Percentiles rank a stretch among this genome's conserved stretches.
Evolutionary conservation across 30 jellyfish, hydroid and myxozoan genomes (phyloP).

Genomic region (Catostylus mosaicus): DNA sequence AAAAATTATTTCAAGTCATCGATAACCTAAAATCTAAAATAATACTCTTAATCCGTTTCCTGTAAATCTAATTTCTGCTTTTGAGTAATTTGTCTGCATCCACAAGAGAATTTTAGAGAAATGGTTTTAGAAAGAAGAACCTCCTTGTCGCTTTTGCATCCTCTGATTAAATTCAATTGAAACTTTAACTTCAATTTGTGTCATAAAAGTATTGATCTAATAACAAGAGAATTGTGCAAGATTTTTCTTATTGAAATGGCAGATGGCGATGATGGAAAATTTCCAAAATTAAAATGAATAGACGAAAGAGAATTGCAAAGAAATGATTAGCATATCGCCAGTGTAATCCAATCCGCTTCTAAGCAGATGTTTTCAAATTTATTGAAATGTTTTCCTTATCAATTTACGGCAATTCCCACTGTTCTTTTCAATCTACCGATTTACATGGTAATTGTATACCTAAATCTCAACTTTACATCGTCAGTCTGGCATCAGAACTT

Average conservation of each 20-base stretch:
- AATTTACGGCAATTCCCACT: constrained; percentile 2
- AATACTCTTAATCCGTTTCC: too few species aligned
- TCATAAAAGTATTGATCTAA: not conserved
- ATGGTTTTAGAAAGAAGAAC: too few species aligned
- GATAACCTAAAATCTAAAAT: too few species aligned
- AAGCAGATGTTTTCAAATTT: constrained; percentile 4
- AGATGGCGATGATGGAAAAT: constrained; percentile 18
- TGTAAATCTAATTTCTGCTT: too few species aligned
- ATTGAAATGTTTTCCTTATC: constrained; percentile 12
- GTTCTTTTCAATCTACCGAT: constrained; percentile 21
- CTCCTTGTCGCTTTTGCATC: constrained; percentile 8
- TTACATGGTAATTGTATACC: constrained; percentile 57
- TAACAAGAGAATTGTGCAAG: not conserved
- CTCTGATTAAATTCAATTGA: not conserved
- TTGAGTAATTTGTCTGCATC: too few species aligned
- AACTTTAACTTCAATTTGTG: not conserved
- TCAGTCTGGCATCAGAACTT: constrained; percentile 36
- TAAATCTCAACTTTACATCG: constrained; percentile 20
- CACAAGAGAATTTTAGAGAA: too few species aligned
- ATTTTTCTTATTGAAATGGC: not conserved
- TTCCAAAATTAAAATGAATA: not conserved
- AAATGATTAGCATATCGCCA: constrained; percentile 30
- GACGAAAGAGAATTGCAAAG: not conserved
- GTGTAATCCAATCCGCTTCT: constrained; percentile 28
- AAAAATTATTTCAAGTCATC: too few species aligned